These are phyloP conservation scores for Ethmia dodecea DNA, from an alignment of 2,888 invertebrate genomes.

Conservation along the genomic window DNA sequence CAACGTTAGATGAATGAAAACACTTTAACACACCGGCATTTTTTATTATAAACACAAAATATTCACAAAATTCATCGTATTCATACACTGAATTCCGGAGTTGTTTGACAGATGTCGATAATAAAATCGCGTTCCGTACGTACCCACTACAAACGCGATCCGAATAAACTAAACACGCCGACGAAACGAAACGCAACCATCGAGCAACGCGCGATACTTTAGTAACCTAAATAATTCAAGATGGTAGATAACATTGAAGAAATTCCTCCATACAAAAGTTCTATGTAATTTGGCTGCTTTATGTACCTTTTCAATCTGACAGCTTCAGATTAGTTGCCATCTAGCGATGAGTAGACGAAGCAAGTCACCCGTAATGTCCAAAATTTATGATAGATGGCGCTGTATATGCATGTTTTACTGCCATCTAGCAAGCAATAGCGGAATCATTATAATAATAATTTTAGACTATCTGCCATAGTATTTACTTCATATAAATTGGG, in stretches of 20 bases:
- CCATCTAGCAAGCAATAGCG: not conserved
- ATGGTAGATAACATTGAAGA: not conserved
- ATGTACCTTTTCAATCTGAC: too few relatives aligned
- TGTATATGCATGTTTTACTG: not conserved
- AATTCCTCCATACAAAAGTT: not conserved
- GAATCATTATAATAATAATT: too few relatives aligned
- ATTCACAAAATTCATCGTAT: constrained; percentile 37
- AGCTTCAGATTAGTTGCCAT: constrained; percentile 17
- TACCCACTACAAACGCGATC: constrained; percentile 50
- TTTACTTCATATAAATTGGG: too few relatives aligned
- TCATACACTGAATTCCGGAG: constrained; percentile 37
- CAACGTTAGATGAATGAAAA: constrained; percentile 36
- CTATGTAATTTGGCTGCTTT: not conserved
- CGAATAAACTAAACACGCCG: constrained; percentile 47
- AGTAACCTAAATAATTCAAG: not conserved
- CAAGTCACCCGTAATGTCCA: not conserved
- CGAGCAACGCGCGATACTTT: constrained; percentile 35
- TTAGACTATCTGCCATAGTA: too few relatives aligned
- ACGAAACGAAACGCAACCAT: constrained; percentile 19
- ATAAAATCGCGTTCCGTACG: constrained; percentile 49
- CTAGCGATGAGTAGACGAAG: constrained; percentile 22
- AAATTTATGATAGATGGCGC: not conserved
- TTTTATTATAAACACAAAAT: constrained; percentile 31
- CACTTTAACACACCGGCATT: constrained; percentile 42
- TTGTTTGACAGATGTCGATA: constrained; percentile 63